Evolutionary conservation across 2,888 invertebrate genomes (phyloP).

Genomic region (Eupeodes luniger): DNA sequence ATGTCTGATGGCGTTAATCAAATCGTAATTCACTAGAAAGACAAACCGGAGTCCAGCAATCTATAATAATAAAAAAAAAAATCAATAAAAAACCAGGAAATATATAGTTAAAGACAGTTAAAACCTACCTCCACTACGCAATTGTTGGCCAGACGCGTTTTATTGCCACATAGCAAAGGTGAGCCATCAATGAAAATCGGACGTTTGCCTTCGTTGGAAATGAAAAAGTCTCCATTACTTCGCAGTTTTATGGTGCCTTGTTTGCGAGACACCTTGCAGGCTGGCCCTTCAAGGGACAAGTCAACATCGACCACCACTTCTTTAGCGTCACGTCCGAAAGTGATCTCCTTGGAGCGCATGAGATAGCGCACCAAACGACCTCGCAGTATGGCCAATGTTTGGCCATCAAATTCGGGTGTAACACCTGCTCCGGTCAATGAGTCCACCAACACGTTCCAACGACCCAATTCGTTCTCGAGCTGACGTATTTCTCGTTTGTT

Average conservation of each 20-base stretch:
- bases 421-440: conserved; percentile 92
- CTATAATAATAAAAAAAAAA: conserved; percentile 81
- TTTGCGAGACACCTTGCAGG: conserved; percentile 95
- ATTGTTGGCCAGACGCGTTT: conserved; percentile 95
- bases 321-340: conserved; percentile 94
- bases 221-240: conserved; percentile 97
- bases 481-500: conserved; percentile 94
- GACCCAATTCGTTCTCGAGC: conserved; percentile 93
- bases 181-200: conserved; percentile 97
- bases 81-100: conserved; percentile 22
- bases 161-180: conserved; percentile 94
- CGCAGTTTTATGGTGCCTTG: conserved; percentile 96
- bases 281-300: conserved; percentile 95
- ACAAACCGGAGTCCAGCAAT: conserved; percentile 96
- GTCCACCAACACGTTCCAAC: conserved; percentile 97
- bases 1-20: conserved; percentile 94
- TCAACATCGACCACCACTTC: conserved; percentile 97
- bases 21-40: conserved; percentile 95
- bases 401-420: conserved; percentile 95
- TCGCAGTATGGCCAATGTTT: conserved; percentile 95
- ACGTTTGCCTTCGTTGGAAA: conserved; percentile 97
- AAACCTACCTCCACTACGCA: conserved; percentile 93
- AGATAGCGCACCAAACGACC: conserved; percentile 96
- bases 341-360: conserved; percentile 97
- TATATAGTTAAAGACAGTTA: background rate